phyloP scores from a whole-genome alignment of 2,113 vertebrate species.

The Rynchops niger region DNA sequence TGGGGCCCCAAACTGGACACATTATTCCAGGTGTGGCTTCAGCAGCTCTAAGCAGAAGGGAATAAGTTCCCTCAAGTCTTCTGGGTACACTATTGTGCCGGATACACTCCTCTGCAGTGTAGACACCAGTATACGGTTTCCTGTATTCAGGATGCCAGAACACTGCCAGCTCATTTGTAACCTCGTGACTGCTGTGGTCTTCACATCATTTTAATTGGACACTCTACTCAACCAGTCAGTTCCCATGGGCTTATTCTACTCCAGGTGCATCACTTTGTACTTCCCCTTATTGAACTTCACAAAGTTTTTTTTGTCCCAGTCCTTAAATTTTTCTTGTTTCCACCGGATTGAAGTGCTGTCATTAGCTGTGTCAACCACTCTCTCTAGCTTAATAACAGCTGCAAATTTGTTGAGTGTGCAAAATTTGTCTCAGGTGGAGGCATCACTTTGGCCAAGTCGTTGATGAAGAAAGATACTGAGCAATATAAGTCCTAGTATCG shows the following conservation, averaged over 20 bases:
- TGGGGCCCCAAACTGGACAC: neutral
- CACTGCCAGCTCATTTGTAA: neutral
- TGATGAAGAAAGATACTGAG: neutral
- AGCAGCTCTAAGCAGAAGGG: neutral
- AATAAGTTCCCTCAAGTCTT: neutral
- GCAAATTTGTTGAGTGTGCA: neutral
- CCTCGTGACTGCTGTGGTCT: neutral
- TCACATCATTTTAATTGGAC: neutral
- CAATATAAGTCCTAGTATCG: neutral
- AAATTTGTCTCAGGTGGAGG: neutral
- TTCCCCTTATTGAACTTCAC: neutral
- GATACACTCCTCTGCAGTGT: neutral
- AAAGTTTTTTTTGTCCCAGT: neutral
- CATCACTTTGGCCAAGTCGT: neutral
- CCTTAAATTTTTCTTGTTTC: neutral
- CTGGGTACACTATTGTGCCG: neutral
- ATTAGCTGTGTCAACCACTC: neutral
- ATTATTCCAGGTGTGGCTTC: neutral
- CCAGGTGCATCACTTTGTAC: neutral
- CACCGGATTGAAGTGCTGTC: neutral
- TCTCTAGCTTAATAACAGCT: neutral
- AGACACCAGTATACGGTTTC: neutral
- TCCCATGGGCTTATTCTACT: neutral
- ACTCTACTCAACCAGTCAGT: neutral
- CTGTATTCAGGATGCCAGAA: neutral